phyloP scores from a whole-genome alignment of 2,113 vertebrate genomes.

The Salvelinus namaycush region DNA sequence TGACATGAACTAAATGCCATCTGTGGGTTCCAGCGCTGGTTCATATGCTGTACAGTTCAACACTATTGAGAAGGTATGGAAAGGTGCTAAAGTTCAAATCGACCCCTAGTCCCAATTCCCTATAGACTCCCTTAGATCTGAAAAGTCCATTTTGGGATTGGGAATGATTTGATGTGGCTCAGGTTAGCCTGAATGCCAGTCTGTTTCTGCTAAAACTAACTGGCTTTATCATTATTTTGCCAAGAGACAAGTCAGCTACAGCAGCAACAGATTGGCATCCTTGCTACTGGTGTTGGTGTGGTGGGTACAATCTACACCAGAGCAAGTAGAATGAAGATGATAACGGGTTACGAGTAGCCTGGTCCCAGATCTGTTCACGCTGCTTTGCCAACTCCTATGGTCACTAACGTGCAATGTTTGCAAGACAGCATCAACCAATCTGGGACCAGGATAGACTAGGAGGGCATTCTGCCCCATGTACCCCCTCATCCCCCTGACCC shows the following conservation, averaged over 20 bases:
- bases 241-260: not conserved
- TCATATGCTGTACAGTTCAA: not conserved
- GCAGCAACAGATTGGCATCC: not conserved
- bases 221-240: not conserved
- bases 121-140: no score
- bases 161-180: not conserved
- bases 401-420: not conserved
- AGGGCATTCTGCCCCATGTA: not conserved
- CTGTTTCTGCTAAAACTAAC: not conserved
- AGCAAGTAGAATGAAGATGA: not conserved
- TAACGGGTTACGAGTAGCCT: not conserved
- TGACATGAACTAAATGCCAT: not conserved
- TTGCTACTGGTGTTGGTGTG: not conserved
- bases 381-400: not conserved
- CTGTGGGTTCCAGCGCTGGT: not conserved
- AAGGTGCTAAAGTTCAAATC: not conserved
- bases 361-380: not conserved
- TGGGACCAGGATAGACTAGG: not conserved
- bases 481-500: not conserved
- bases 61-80: not conserved
- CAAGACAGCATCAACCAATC: not conserved
- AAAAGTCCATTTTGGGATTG: no score
- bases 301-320: not conserved
- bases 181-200: not conserved
- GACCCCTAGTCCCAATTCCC: not conserved